Evolutionary conservation across 2,113 vertebrate species (phyloP).

Genomic region (Zingel zingel): DNA sequence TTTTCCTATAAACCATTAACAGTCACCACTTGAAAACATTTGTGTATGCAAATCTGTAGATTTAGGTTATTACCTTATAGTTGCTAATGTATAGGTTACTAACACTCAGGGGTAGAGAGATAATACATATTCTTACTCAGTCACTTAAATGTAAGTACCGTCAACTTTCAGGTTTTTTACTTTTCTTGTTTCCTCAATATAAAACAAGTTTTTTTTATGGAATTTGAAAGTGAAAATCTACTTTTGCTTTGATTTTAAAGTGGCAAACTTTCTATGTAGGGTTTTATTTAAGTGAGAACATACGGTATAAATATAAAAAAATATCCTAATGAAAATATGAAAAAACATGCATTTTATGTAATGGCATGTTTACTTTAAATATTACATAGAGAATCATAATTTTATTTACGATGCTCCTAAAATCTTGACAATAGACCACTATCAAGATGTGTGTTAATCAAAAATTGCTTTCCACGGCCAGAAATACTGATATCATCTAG

Average conservation of each 20-base stretch:
- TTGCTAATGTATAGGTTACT: conserved; percentile 38
- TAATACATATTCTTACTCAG: conserved; percentile 1
- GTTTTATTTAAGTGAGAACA: not conserved
- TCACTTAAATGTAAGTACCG: not conserved
- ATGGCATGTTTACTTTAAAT: not conserved
- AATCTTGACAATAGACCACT: not conserved
- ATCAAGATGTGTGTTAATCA: not conserved
- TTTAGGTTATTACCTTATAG: conserved; percentile 8
- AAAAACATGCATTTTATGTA: not conserved
- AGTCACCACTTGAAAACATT: conserved; percentile 9
- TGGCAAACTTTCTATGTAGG: not conserved
- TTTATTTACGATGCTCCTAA: no score
- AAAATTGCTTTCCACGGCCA: not conserved
- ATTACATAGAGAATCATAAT: not conserved
- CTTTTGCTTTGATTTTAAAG: not conserved
- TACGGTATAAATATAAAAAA: not conserved
- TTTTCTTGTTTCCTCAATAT: conserved; percentile 36
- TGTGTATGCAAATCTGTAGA: conserved; percentile 20
- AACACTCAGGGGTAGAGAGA: conserved; percentile 48
- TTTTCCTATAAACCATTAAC: not conserved
- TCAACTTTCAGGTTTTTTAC: not conserved
- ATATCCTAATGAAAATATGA: not conserved
- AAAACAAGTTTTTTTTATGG: conserved; percentile 19
- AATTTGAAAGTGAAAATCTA: not conserved
- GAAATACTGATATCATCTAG: not conserved